Base-by-base conservation (phyloP, 2,888 invertebrate species). In the Cerastis leucographa region DNA sequence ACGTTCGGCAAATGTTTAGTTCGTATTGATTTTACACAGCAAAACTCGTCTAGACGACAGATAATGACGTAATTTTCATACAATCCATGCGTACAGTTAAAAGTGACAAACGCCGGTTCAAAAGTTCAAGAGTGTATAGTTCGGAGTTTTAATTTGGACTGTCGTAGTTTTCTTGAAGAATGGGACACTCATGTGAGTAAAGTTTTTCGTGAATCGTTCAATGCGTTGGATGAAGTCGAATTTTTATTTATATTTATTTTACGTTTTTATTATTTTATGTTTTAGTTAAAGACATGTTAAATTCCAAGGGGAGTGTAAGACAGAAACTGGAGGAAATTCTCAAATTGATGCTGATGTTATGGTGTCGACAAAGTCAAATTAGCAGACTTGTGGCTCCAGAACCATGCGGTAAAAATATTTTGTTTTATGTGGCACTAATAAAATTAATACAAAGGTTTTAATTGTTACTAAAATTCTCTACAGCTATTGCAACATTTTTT, bases 331-430 rank as follows among this genome's bases (percentile, higher is more conserved):
- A 98, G 93, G 98, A 98, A 91, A 97, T 98, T 84, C 97, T 98
- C 90, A 98, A 98, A 94, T 97, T 98, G 89, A 98, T 98, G 98
- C 97, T 98, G 89, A 96, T 98, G 91, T 97, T 98, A 69, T 98
- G 98, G 98, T 98, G 98, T 93, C 97, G 97, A 88, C 98, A 98
- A 93, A 97, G 97, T 87, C 97, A 98, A 94, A 98, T 98, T 69
- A 97, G 98, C 89, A 97, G 97, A 86, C 97, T 97, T 89, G 97
- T 98, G 80, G 97, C 97, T 90, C 94, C 97, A 80, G 97, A 97
- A 93, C 94, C 95, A 83, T 95, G 97, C 90, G 97, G 97, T 97
- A 97, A 95, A 73, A 84, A 22, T 12, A n/a, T 25, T 49, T 59
- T n/a, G 22, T 25, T 64, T 62, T 6, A 22, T 49, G 25, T 59